Base-by-base conservation (phyloP, 2,113 vertebrate genomes). In the Rhinogobius similis region DNA sequence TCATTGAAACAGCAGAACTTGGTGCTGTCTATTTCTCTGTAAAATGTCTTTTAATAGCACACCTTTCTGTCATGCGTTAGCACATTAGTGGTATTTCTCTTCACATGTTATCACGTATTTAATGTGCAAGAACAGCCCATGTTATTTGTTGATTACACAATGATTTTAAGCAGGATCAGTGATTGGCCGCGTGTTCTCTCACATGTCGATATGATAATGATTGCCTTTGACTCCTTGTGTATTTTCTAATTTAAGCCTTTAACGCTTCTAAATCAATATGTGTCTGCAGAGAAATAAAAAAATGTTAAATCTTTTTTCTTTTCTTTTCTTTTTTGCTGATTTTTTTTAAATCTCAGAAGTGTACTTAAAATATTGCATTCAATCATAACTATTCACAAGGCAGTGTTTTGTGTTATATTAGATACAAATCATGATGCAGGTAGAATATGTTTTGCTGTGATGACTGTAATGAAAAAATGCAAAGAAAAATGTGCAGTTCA, bases 11-110 rank as follows among this genome's bases (percentile, higher is more conserved):
- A 61, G 53, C 32, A 65, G 48, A 84, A 73, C 66, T 27, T 44
- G 48, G 52, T 26, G 2, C 50, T 46, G 12, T 58, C 69, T 66
- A 21, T 41, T 56, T 52, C 39, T 41, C 73, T 67, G 67, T 61
- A 67, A 67, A 77, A 79, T 58, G 27, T 81, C 55, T 63, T 77
- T 73, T 68, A 63, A 78, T 48, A 55, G 26, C 67, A 69, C n/a
- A 63, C 21, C 61, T 39, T 41, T 76, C 32, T 36, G 32, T 39
- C 46, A n/a, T 13, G 7, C 0, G 68, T 80, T 36, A 70, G 43
- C 3, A 48, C 9, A 14, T 48, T 29, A 7, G n/a, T 52, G 21
- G 48, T 23, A 23, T 52, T n/a, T 55, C 11, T 55, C 23, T 11
- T 24, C 23, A 4, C 53, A 1, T 26, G 24, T 52, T 23, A 52